phyloP scores from a whole-genome alignment of 2,113 vertebrate species.

The Hylia prasina region DNA sequence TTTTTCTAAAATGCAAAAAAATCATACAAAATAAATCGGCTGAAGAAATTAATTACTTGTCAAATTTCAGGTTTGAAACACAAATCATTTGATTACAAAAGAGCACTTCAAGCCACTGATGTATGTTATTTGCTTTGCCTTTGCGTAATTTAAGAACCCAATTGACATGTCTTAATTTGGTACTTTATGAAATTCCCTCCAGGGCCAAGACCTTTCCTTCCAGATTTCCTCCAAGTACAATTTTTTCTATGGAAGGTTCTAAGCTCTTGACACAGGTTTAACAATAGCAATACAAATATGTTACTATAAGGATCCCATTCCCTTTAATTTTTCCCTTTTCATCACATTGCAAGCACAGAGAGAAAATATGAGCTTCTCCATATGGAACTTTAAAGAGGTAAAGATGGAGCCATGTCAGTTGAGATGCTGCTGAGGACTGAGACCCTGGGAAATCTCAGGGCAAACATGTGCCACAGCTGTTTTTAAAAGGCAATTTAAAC shows the following conservation, averaged over 20 bases:
- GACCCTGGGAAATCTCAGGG: background rate
- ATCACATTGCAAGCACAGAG: background rate
- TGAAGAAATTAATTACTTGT: conserved; percentile 20
- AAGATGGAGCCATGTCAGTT: background rate
- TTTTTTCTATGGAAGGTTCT: background rate
- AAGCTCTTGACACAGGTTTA: background rate
- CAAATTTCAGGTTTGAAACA: conserved; percentile 26
- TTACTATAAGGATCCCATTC: background rate
- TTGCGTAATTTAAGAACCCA: conserved; percentile 32
- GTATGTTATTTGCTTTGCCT: conserved; percentile 33
- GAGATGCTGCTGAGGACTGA: background rate
- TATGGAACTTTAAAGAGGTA: conserved; percentile 8
- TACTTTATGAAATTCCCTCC: conserved; percentile 37
- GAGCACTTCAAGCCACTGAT: background rate
- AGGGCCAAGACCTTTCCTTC: background rate
- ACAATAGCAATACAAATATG: background rate
- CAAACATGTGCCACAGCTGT: background rate
- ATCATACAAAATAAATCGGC: background rate
- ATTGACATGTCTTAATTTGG: conserved; percentile 30
- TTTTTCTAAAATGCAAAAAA: background rate
- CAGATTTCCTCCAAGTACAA: background rate
- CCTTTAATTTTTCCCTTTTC: conserved; percentile 9
- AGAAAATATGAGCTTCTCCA: background rate
- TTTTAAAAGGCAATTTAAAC: background rate
- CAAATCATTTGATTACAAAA: conserved; percentile 21